Evolutionary conservation across 2,888 invertebrate genomes (phyloP), one percentile per base, ranked within the genome.

Genomic region (Thumatha senex): DNA sequence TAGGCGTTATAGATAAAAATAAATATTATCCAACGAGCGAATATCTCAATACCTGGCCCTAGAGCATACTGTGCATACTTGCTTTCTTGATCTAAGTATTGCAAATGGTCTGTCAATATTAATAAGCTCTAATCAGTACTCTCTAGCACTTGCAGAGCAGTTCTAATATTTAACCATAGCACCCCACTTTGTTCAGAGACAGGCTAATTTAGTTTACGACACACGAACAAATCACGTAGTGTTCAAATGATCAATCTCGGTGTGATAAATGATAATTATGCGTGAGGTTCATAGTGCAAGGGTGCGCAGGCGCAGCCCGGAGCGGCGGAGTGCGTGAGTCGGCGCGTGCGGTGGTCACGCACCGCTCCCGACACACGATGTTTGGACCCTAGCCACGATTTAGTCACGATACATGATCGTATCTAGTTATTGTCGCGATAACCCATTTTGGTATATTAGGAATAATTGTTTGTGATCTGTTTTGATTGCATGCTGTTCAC

Each of bases 321-420:
- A 31, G 31, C n/a, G 55, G 51, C 46, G 50, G 18, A 33, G 61
- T 63, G 68, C 71, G 75, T 69, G 62, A 59, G 61, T 34, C 57
- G 63, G 70, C 80, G 80, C 82, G 80, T 78, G 81, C 78, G 75
- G 70, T 53, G 40, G 51, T 68, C 67, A 68, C 67, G 66, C 51
- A 49, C 31, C 44, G 59, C 56, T 62, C 54, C 63, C 14, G 38
- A 42, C 45, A 34, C 40, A 44, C 49, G 39, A 48, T 56, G 40
- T 9, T 44, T 40, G 39, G 30, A 33, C 33, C n/a, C 9, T 18
- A 36, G 40, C 18, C 12, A 43, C 12, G 13, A 24, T 39, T 33
- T 8, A 33, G 33, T 42, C 47, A 42, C 42, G 48, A 42, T 42
- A 11, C 39, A 31, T 7, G 31, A 31, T 31, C 3, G 11, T 31